phyloP scores from a whole-genome alignment of 2,888 invertebrate species.

The Sminthurinus aureus region DNA sequence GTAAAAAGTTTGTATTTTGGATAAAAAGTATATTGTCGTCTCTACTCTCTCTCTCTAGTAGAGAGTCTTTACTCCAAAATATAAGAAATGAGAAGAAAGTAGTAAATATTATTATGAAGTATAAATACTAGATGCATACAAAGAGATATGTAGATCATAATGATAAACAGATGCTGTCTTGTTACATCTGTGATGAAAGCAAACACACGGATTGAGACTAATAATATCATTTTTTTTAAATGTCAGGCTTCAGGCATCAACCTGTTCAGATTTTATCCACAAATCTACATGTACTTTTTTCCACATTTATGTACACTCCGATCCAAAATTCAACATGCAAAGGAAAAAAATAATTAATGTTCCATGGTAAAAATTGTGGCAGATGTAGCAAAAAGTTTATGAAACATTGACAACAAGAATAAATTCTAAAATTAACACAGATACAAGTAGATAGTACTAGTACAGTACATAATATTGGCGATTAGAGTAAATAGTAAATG shows the following conservation, averaged over 20 bases:
- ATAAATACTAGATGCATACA: background rate
- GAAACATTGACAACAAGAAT: background rate
- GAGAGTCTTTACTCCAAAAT: too few relatives aligned
- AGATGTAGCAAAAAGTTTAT: conserved; percentile 2
- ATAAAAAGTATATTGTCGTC: too few relatives aligned
- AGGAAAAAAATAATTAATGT: conserved; percentile 10
- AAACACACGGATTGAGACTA: background rate
- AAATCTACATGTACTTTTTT: background rate
- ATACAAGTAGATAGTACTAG: background rate
- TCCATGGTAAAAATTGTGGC: background rate
- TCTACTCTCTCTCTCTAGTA: too few relatives aligned
- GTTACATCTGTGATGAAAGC: background rate
- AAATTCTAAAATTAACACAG: background rate
- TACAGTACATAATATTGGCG: background rate
- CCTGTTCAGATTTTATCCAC: background rate
- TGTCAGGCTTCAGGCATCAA: background rate
- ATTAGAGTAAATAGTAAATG: background rate
- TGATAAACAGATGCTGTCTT: conserved; percentile 12
- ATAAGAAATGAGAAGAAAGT: background rate
- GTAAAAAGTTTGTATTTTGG: too few relatives aligned
- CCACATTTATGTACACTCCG: too few relatives aligned
- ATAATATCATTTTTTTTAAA: background rate
- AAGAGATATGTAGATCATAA: background rate
- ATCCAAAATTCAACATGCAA: background rate
- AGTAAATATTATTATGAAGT: background rate